A percentile compares a stretch with the other conserved stretches of the same genome.
phyloP scores from a whole-genome alignment of 1,140 invertebrate species.

The Dufourea novaeangliae region DNA sequence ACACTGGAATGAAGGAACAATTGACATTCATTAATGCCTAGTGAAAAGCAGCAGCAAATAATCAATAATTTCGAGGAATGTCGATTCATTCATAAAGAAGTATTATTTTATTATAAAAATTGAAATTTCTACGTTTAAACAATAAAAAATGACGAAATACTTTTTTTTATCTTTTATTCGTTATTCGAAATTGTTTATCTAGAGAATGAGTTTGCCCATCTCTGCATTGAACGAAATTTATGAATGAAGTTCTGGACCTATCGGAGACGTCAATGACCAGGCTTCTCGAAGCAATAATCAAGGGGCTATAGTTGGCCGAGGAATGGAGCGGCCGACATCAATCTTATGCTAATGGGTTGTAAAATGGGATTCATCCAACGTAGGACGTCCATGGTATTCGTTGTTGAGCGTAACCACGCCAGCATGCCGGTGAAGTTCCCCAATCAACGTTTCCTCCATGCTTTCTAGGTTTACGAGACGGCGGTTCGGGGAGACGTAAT shows the following conservation, averaged over 20 bases:
- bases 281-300: not conserved
- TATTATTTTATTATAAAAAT: too few species aligned
- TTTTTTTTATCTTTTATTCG: too few species aligned
- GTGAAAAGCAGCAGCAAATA: too few species aligned
- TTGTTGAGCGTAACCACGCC: not conserved
- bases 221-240: not conserved
- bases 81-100: too few species aligned
- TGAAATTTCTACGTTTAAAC: too few species aligned
- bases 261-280: not conserved
- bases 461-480: not conserved
- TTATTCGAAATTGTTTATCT: too few species aligned
- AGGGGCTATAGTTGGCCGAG: not conserved
- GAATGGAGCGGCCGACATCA: conserved; percentile 9
- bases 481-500: not conserved
- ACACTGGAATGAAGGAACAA: too few species aligned
- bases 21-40: too few species aligned
- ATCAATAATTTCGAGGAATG: too few species aligned
- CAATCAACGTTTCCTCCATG: conserved; percentile 17
- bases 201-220: too few species aligned
- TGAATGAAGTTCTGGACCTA: not conserved
- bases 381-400: not conserved
- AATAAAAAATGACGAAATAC: too few species aligned
- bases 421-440: conserved; percentile 8
- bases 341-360: conserved; percentile 34
- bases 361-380: conserved; percentile 12